These are phyloP conservation scores for Theristicus caerulescens DNA, from an alignment of 2,113 vertebrate genomes.

Conservation along the genomic window DNA sequence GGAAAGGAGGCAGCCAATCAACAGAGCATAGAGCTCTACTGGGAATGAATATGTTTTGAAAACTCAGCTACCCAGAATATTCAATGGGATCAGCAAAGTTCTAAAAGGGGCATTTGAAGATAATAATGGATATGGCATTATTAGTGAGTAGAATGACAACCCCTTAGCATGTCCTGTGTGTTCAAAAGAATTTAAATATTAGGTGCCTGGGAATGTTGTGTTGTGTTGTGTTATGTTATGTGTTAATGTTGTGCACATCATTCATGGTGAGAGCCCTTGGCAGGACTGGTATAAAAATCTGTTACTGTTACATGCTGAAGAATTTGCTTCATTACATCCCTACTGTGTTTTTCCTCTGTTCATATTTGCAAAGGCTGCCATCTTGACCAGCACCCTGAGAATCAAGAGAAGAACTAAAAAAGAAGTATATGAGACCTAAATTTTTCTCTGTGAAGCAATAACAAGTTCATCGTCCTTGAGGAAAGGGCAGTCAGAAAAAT, in stretches of 20 bases:
- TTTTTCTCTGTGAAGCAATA: neutral
- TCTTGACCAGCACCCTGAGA: neutral
- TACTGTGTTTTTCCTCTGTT: neutral
- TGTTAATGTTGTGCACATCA: neutral
- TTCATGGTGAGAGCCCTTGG: neutral
- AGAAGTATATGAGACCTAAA: neutral
- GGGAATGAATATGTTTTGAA: constrained; percentile 62
- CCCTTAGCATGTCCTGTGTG: neutral
- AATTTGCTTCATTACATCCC: neutral
- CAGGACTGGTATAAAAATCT: neutral
- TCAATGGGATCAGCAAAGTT: constrained; percentile 34
- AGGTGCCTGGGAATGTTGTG: neutral
- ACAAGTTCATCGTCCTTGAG: neutral
- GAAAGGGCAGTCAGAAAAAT: constrained; percentile 1
- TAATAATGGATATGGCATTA: neutral
- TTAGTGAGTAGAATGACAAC: neutral
- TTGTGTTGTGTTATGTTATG: too few species aligned
- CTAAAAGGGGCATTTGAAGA: constrained; percentile 22
- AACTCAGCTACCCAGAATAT: constrained; percentile 58
- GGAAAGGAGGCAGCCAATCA: constrained; percentile 55
- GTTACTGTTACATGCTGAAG: neutral
- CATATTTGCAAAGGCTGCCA: constrained; percentile 1
- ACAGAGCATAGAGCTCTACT: neutral
- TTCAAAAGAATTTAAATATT: neutral
- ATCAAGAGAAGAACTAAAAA: neutral